Base-by-base conservation (phyloP, 1,140 invertebrate genomes). In the Oedothorax gibbosus region DNA sequence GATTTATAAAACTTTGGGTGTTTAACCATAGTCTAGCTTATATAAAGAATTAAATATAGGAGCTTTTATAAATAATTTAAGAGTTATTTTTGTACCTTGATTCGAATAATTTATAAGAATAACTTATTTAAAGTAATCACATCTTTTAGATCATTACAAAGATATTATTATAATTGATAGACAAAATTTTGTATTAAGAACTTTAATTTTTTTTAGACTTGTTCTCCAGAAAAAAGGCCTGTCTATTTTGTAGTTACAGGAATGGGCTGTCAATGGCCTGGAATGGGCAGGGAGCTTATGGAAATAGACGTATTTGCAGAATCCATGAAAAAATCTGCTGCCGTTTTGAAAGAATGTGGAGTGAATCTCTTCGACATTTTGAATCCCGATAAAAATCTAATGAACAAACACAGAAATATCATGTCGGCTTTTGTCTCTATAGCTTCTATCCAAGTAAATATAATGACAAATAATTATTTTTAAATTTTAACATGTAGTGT, bases 181-280 rank as follows among this genome's bases (percentile, higher is more conserved):
- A 35, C 35, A 35, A 5, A 35, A 20, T 7, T 65, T 3, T 65
- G 35, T 7, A 12, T 49, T 12, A 51, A 18, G 12, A 7, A 0
- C 12, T 54, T 54, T 73, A 4, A 12, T 56, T 18, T 15, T 20
- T 56, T 20, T 5, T 18, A 73, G 71, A 15, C 18, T 12, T 49
- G 12, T 56, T 73, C 53, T 1, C 2, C 60, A 15, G 53, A 62
- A 2, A 86, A 87, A 50, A 51, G 80, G 56, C 96, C 96, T 0
- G 90, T 99, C 50, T 99, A 96, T 95, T 98, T 93, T 90, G 92
- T 99, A 53, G 99, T 97, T 90, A 95, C 97, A 68, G 98, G 97
- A 56, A 99, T 99, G 97, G 98, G 98, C 11, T 94, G 94, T 57
- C 98, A 99, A 91, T 99, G 97, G 97, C 91, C 93, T 62, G 96